Conservation (phyloP, 2,888 invertebrate genomes). For the Chloromyia formosa region DNA sequence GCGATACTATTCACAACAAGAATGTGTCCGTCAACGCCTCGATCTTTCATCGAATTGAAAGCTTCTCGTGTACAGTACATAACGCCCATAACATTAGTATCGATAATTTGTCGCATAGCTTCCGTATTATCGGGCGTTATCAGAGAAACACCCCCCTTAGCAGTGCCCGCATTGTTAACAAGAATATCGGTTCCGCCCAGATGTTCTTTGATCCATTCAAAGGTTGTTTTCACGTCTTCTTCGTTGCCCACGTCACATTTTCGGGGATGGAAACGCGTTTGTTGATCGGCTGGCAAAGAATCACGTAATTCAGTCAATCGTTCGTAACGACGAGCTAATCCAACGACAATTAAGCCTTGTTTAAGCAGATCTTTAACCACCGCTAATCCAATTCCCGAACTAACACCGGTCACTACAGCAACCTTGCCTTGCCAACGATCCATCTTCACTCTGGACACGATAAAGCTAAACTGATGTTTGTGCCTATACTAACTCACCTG, state of each 20-base stretch:
- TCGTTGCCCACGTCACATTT: slow-evolving; percentile 67
- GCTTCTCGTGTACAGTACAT: slow-evolving; percentile 63
- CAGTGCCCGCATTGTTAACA: slow-evolving; percentile 69
- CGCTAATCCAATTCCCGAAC: slow-evolving; percentile 69
- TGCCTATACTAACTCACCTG: too few species aligned
- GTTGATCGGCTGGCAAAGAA: slow-evolving; percentile 52
- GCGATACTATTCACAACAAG: slow-evolving; percentile 63
- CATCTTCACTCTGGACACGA: not conserved
- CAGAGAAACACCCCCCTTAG: slow-evolving; percentile 26
- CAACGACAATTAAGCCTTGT: slow-evolving; percentile 67
- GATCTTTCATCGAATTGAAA: slow-evolving; percentile 63
- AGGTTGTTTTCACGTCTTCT: slow-evolving; percentile 66
- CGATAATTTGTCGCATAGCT: slow-evolving; percentile 57
- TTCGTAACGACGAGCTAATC: slow-evolving; percentile 66
- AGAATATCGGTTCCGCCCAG: slow-evolving; percentile 68
- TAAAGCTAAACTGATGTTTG: not conserved
- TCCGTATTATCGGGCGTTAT: slow-evolving; percentile 38
- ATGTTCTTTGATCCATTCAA: slow-evolving; percentile 65
- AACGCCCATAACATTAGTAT: slow-evolving; percentile 58
- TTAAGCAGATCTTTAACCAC: slow-evolving; percentile 63
- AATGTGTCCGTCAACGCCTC: slow-evolving; percentile 65
- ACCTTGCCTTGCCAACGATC: slow-evolving; percentile 67
- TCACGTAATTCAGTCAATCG: slow-evolving; percentile 55
- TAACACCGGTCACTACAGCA: slow-evolving; percentile 72
- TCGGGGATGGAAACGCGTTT: slow-evolving; percentile 55